phyloP scores from a whole-genome alignment of 2,113 vertebrate species.

The Microcebus lehilahytsara region DNA sequence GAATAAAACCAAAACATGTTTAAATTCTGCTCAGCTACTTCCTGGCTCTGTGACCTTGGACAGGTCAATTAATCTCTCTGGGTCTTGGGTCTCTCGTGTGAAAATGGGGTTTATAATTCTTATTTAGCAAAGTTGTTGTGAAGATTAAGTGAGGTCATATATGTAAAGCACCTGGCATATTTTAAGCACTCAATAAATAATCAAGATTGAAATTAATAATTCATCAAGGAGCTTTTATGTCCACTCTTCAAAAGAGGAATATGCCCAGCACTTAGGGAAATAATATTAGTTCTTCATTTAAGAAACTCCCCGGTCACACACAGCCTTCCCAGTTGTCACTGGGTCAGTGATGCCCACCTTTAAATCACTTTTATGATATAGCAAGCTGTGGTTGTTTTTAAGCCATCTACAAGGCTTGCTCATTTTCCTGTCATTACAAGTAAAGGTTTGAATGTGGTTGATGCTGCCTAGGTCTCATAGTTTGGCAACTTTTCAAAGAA shows the following conservation, averaged over 20 bases:
- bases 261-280: slow-evolving; percentile 42
- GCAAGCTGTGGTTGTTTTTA: neutral
- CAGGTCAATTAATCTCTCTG: neutral
- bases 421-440: neutral
- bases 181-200: slow-evolving; percentile 72
- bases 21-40: neutral
- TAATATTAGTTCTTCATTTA: neutral
- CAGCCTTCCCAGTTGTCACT: neutral
- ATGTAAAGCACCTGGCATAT: slow-evolving; percentile 69
- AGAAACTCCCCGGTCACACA: neutral
- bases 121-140: slow-evolving; percentile 38
- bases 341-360: neutral
- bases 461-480: neutral
- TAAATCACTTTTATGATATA: neutral
- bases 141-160: slow-evolving; percentile 59
- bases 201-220: slow-evolving; percentile 75
- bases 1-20: slow-evolving; percentile 2
- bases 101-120: slow-evolving; percentile 35
- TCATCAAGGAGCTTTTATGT: slow-evolving; percentile 66
- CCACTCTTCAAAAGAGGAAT: slow-evolving; percentile 23
- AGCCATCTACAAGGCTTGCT: neutral
- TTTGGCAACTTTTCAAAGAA: neutral
- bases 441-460: neutral
- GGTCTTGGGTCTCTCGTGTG: neutral
- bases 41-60: neutral